phyloP scores from a whole-genome alignment of 2,888 invertebrate genomes.

The Cheilosia soror region DNA sequence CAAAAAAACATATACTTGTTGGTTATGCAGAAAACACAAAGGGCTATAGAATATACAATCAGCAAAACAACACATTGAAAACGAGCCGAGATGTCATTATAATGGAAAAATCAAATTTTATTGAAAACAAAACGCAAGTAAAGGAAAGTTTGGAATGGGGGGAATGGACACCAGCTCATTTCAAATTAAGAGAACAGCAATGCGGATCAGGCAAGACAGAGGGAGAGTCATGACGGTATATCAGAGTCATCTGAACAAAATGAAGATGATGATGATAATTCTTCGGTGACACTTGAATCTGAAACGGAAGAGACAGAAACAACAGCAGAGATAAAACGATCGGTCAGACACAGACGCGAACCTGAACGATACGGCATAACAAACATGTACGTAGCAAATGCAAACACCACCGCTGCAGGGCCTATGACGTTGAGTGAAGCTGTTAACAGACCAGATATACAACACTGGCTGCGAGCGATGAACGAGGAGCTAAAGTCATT shows the following conservation, averaged over 20 bases:
- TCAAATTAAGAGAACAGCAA: neutral
- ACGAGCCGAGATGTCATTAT: conserved; percentile 22
- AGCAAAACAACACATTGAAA: conserved; percentile 17
- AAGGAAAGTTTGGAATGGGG: neutral
- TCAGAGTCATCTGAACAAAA: neutral
- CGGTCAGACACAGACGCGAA: neutral
- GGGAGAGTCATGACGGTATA: neutral
- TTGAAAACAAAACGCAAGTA: neutral
- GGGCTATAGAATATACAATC: conserved; percentile 12
- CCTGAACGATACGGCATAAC: conserved; percentile 20
- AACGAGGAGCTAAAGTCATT: neutral
- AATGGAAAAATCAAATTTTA: neutral
- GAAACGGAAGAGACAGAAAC: too few species aligned
- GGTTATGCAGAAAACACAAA: conserved; percentile 1
- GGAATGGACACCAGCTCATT: neutral
- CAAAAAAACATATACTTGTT: neutral
- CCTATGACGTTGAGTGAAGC: conserved; percentile 1
- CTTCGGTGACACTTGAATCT: neutral
- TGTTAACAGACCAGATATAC: neutral
- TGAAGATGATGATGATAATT: neutral
- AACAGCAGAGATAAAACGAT: neutral
- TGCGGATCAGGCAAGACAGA: neutral
- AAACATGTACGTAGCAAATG: conserved; percentile 1
- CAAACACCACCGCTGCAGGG: neutral
- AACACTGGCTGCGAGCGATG: neutral